Base-by-base conservation (phyloP, 2,113 vertebrate species). In the Nyctibius bracteatus region DNA sequence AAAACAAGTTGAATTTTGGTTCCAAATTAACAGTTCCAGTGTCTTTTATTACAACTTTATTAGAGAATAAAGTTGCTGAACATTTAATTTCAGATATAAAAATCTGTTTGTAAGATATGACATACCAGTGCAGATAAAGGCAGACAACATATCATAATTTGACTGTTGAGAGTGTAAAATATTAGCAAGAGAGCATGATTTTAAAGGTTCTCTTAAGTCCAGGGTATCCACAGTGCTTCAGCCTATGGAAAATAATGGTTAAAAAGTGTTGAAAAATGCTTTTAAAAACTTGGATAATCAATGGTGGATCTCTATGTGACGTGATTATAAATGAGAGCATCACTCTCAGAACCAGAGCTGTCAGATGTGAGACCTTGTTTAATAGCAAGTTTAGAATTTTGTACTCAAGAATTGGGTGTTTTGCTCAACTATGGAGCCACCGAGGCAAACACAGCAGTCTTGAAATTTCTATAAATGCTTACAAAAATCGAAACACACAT, bases 241-340 rank as follows among this genome's bases (percentile, higher is more conserved):
- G 46, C 4, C 17, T 61, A 18, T 12, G 10, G 55, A 77, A 95
- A 78, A 78, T 3, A 80, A 33, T 4, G 10, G 10, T 10, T 41
- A 83, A 82, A 58, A 80, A 16, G 16, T 9, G 4, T 28, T 83
- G 10, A 49, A 58, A 90, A 46, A 20, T 49, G 24, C 22, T 77
- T 78, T n/a, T 19, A 71, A 46, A 65, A 39, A 28, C 10, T 9
- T 61, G 11, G 10, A 41, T 33, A 39, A 71, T 68, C 47, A 46
- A 31, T 20, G 10, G 19, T 0, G 0, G 39, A 46, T 41, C 5
- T 59, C 31, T 57, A 4, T 0, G 0, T 19, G 31, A 23, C 0
- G 3, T 20, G 17, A 31, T 44, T 33, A 28, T 4, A 87, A 81
- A 84, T 18, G 54, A 90, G 22, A 61, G 4, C 20, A 86, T 31